Evolutionary conservation across 2,888 invertebrate species (phyloP), one percentile per base, ranked within the genome.

Genomic region (Xiphydria camelus): DNA sequence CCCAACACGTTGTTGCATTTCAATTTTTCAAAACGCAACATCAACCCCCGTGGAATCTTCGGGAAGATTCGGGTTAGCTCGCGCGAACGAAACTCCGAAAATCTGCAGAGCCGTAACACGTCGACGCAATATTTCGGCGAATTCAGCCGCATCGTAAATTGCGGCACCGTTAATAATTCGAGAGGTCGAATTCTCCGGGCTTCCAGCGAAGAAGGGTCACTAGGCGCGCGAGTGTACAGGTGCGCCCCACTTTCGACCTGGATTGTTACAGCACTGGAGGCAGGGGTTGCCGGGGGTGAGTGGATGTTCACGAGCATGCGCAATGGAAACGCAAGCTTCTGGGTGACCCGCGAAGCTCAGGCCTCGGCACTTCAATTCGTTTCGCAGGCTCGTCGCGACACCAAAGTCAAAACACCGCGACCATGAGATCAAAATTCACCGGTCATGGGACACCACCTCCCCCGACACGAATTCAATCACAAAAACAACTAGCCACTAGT

Each of bases 311-410:
- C 19, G 42, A 47, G 49, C 55, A 33, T 55, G 55, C 55, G 55
- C 55, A 49, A 45, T 43, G 41, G 42, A 12, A 49, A 12, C 26
- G 37, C 26, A 45, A 26, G 38, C 34, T 40, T 22, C 38, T 26
- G 34, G 49, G 33, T 34, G 46, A 37, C 23, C 22, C 39, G 20
- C 32, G 38, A 39, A 26, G 23, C 46, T 46, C 48, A 46, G 45
- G 40, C 47, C 49, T 41, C 46, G 51, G 39, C 37, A 38, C 44
- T 37, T 34, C 14, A 40, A n/a, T 12, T 42, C 34, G 41, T 51
- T 49, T 49, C 44, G 31, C 57, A 66, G 57, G 56, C 60, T 60
- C 57, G 63, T 62, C 64, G 63, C 56, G 58, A 59, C 47, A 50
- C 50, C 53, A 58, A 54, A 58, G 51, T 41, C 39, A 37, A 21